Percentiles rank a stretch among this genome's conserved stretches.
These are phyloP conservation scores for Sardina pilchardus DNA, from an alignment of 2,113 vertebrate genomes.

Conservation along the genomic window DNA sequence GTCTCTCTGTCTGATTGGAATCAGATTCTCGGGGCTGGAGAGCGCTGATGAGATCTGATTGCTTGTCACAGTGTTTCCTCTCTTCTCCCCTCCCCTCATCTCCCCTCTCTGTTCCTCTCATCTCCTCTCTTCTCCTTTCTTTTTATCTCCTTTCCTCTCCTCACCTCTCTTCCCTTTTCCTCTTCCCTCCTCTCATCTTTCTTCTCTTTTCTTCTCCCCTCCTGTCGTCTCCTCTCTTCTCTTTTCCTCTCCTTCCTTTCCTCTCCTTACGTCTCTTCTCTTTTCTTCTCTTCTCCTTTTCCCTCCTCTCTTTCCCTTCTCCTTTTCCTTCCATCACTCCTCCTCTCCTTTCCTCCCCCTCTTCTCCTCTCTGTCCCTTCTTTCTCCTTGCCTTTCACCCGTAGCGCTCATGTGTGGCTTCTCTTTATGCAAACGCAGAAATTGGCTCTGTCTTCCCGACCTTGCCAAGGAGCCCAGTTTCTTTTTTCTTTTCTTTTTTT, in stretches of 20 bases:
- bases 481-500: too few relatives aligned
- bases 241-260: neutral
- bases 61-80: neutral
- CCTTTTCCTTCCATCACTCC: neutral
- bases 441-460: slow-evolving; percentile 38
- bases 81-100: neutral
- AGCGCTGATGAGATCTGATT: slow-evolving; percentile 35
- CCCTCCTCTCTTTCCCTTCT: neutral
- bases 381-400: slow-evolving; percentile 24
- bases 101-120: neutral
- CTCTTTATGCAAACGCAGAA: slow-evolving; percentile 43
- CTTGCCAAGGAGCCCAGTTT: slow-evolving; percentile 36
- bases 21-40: slow-evolving; percentile 46
- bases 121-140: neutral
- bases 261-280: neutral
- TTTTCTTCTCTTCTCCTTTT: neutral
- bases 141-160: too few relatives aligned
- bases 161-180: neutral
- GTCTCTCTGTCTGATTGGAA: slow-evolving; percentile 52
- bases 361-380: slow-evolving; percentile 32
- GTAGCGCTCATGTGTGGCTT: slow-evolving; percentile 44
- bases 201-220: neutral
- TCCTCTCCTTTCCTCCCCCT: slow-evolving; percentile 23
- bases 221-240: neutral
- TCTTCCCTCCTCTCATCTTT: neutral